Percentiles rank a stretch among this genome's conserved stretches.
phyloP scores from a whole-genome alignment of 2,113 vertebrate genomes.

The Ageneiosus marmoratus region DNA sequence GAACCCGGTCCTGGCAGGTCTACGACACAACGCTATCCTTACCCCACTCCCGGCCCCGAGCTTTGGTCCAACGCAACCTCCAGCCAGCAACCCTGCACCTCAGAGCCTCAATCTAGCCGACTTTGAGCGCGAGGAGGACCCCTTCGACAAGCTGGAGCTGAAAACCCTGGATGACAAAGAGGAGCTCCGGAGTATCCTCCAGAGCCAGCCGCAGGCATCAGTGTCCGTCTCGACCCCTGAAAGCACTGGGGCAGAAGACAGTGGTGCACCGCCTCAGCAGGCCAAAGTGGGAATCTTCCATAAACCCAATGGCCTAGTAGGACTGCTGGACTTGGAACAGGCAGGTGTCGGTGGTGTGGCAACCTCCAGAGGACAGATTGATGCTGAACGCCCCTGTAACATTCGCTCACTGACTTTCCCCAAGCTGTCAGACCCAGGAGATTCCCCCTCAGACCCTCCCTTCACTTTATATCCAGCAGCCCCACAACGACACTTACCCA shows the following conservation, averaged over 20 bases:
- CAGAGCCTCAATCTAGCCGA: constrained; percentile 91
- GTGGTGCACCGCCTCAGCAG: constrained; percentile 62
- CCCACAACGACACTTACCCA: constrained; percentile 69
- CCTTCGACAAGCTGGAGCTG: constrained; percentile 93
- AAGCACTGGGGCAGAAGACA: constrained; percentile 39
- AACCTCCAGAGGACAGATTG: constrained; percentile 64
- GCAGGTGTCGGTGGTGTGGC: constrained; percentile 67
- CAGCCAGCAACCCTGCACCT: constrained; percentile 79
- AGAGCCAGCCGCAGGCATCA: constrained; percentile 73
- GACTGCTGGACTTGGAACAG: constrained; percentile 84
- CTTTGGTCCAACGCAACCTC: constrained; percentile 74
- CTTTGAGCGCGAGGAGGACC: constrained; percentile 97
- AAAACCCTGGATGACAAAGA: constrained; percentile 95
- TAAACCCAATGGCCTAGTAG: constrained; percentile 92
- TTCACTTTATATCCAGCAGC: constrained; percentile 57
- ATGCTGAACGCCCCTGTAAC: constrained; percentile 81
- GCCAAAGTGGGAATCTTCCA: constrained; percentile 74
- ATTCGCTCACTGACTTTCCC: constrained; percentile 95
- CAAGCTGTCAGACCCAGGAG: constrained; percentile 88
- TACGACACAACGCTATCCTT: constrained; percentile 90
- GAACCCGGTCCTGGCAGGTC: constrained; percentile 87
- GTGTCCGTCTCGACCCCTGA: constrained; percentile 60
- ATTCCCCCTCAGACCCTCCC: constrained; percentile 59
- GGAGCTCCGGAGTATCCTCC: constrained; percentile 90
- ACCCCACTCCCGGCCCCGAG: constrained; percentile 90